These are phyloP conservation scores for Arnoldichthys spilopterus DNA, from an alignment of 2,797 vertebrate species.

Conservation along the genomic window DNA sequence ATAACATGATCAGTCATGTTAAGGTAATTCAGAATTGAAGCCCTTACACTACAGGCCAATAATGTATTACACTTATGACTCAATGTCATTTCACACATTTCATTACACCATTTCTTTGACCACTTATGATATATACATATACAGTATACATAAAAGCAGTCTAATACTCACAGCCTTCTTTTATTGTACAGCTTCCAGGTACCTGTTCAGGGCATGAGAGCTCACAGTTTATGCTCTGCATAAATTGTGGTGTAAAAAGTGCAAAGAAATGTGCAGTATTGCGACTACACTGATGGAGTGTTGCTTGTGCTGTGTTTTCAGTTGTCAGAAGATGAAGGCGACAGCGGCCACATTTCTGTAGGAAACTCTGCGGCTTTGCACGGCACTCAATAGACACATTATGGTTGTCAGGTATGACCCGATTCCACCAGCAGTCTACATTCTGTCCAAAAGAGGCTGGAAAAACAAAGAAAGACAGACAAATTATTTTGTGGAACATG, in stretches of 20 bases:
- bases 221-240: background rate
- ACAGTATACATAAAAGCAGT: background rate
- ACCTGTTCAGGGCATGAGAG: slow-evolving; percentile 32
- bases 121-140: background rate
- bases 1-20: background rate
- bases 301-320: background rate
- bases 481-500: background rate
- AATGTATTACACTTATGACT: background rate
- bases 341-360: slow-evolving; percentile 20
- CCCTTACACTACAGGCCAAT: background rate
- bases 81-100: background rate
- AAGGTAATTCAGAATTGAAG: background rate
- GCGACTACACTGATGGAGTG: background rate
- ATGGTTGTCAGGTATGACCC: background rate
- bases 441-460: slow-evolving; percentile 16
- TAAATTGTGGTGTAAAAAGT: background rate
- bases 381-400: slow-evolving; percentile 45
- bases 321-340: background rate
- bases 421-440: slow-evolving; percentile 52
- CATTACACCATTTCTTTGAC: background rate
- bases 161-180: slow-evolving; percentile 55
- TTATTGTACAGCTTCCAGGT: slow-evolving; percentile 20
- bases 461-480: background rate
- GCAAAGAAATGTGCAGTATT: slow-evolving; percentile 2
- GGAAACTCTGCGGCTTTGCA: background rate